phyloP scores from a whole-genome alignment of 2,888 invertebrate species.

The Drosophila picticornis region DNA sequence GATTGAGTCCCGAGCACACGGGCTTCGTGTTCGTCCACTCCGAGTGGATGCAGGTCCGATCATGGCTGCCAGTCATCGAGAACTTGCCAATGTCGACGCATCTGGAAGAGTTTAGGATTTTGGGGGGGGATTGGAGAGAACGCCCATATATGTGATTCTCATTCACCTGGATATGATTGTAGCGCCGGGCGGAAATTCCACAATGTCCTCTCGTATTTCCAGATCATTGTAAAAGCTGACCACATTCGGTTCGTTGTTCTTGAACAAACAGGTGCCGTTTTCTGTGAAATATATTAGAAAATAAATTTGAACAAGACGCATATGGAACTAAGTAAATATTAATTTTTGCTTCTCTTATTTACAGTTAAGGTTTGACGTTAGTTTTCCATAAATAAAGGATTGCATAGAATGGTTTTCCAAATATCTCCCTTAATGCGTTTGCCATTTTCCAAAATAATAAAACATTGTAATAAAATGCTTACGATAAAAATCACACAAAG shows the following conservation, averaged over 20 bases:
- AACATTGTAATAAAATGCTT: not conserved
- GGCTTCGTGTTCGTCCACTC: constrained; percentile 93
- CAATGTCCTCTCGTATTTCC: constrained; percentile 90
- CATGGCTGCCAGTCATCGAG: constrained; percentile 91
- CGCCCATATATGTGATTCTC: not conserved
- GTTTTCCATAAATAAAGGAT: no score
- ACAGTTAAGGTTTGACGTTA: not conserved
- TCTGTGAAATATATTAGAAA: constrained; percentile 72
- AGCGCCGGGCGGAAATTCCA: constrained; percentile 92
- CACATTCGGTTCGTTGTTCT: constrained; percentile 92
- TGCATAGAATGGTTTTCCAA: not conserved
- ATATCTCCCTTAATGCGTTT: not conserved
- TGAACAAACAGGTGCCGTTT: constrained; percentile 91
- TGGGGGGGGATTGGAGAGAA: not conserved
- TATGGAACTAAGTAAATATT: no score
- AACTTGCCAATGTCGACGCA: constrained; percentile 95
- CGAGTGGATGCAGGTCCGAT: constrained; percentile 90
- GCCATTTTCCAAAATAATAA: not conserved
- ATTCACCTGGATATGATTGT: constrained; percentile 88
- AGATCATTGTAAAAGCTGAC: constrained; percentile 93
- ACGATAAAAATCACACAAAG: no score
- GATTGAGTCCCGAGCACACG: constrained; percentile 92
- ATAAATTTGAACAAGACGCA: not conserved
- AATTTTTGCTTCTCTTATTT: not conserved
- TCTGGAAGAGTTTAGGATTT: constrained; percentile 83